Evolutionary conservation across 2,888 invertebrate species (phyloP).

Genomic region (Bombyx huttoni): DNA sequence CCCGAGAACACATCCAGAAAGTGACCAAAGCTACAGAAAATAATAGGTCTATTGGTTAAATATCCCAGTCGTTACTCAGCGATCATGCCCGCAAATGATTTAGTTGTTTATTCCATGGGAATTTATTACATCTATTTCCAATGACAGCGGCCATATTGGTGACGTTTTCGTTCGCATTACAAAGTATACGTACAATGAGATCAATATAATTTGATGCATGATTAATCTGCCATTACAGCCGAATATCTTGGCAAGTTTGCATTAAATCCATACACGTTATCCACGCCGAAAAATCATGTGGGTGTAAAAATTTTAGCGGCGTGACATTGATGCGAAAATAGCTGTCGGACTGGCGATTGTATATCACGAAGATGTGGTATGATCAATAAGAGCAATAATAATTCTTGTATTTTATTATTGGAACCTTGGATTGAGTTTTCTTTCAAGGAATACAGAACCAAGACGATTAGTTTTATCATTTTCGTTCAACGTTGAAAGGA

Average conservation of each 20-base stretch:
- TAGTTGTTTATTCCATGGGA: neutral
- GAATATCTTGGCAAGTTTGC: neutral
- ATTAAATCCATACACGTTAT: conserved; percentile 10
- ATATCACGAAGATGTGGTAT: conserved; percentile 26
- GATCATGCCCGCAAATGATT: neutral
- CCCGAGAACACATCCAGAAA: too few relatives aligned
- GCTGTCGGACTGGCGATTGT: conserved; percentile 37
- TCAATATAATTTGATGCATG: neutral
- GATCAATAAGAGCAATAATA: conserved; percentile 8
- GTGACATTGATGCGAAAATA: conserved; percentile 56
- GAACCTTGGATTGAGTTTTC: too few relatives aligned
- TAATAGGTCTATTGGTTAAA: neutral
- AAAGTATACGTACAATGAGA: conserved; percentile 5
- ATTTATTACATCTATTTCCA: neutral
- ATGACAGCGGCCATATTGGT: neutral
- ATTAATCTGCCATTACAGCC: neutral
- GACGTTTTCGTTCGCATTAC: conserved; percentile 12
- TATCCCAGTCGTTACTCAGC: neutral
- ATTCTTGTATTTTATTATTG: neutral
- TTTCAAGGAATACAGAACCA: too few relatives aligned
- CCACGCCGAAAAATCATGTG: conserved; percentile 31
- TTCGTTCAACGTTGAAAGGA: too few relatives aligned
- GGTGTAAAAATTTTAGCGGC: conserved; percentile 30
- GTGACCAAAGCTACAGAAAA: too few relatives aligned
- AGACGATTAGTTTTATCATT: too few relatives aligned